Evolutionary conservation across 2,888 invertebrate species (phyloP).

Genomic region (Calameuta filiformis): DNA sequence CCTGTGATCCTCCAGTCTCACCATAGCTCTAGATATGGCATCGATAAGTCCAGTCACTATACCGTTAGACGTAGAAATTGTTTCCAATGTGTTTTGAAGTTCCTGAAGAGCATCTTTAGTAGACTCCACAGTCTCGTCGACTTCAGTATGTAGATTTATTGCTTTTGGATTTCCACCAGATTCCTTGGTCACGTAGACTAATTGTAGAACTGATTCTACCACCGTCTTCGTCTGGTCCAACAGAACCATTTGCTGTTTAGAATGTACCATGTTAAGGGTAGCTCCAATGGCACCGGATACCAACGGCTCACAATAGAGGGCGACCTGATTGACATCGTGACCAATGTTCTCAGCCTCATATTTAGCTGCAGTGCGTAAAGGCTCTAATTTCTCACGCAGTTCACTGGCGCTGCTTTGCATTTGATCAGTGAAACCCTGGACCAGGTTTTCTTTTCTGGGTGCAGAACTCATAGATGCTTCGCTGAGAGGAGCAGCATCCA

Average conservation of each 20-base stretch:
- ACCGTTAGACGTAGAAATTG: conserved; percentile 88
- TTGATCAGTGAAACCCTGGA: conserved; percentile 82
- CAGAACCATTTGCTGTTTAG: conserved; percentile 85
- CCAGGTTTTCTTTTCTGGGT: conserved; percentile 77
- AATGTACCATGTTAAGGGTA: conserved; percentile 89
- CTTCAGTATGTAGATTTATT: conserved; percentile 80
- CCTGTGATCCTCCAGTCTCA: conserved; percentile 79
- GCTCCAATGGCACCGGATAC: conserved; percentile 87
- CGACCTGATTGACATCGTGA: conserved; percentile 83
- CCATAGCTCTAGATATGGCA: conserved; percentile 89
- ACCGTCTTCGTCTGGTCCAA: conserved; percentile 95
- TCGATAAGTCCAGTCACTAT: conserved; percentile 91
- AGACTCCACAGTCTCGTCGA: conserved; percentile 83
- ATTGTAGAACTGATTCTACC: conserved; percentile 89
- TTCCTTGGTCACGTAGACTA: conserved; percentile 86
- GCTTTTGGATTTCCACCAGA: conserved; percentile 96
- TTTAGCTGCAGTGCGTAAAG: conserved; percentile 85
- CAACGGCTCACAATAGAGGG: conserved; percentile 86
- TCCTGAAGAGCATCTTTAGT: conserved; percentile 86
- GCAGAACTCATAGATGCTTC: conserved; percentile 85
- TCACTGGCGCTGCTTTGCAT: conserved; percentile 84
- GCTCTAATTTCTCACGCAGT: conserved; percentile 86
- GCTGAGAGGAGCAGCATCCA: conserved; percentile 89
- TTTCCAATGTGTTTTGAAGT: conserved; percentile 81
- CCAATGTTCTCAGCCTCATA: conserved; percentile 94